A percentile compares a stretch with the other conserved stretches of the same genome.
These are phyloP conservation scores for Leptopilina syphax DNA, from an alignment of 2,888 invertebrate species.

Conservation along the genomic window DNA sequence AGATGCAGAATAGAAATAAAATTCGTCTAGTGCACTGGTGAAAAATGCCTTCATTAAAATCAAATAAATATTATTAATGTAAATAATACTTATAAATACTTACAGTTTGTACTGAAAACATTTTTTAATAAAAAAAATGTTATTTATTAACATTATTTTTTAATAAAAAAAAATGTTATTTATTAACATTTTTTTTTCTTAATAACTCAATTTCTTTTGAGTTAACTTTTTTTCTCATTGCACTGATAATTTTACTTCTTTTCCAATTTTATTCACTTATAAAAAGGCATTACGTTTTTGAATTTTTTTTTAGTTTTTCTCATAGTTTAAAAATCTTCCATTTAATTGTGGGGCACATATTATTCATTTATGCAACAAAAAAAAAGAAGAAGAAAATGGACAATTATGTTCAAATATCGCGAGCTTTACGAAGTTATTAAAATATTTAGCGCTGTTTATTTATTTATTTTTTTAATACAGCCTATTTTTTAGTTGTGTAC, in stretches of 20 bases:
- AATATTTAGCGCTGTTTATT: slow-evolving; percentile 30
- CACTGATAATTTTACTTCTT: slow-evolving; percentile 3
- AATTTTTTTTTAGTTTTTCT: not conserved
- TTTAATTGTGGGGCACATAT: not conserved
- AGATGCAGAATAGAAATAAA: not conserved
- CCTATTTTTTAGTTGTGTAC: slow-evolving; percentile 56
- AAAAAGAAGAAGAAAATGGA: not conserved
- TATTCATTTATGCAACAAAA: not conserved
- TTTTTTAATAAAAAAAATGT: too few species aligned
- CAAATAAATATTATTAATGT: too few species aligned
- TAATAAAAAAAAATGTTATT: too few species aligned
- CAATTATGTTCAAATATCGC: slow-evolving; percentile 2
- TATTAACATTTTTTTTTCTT: too few species aligned
- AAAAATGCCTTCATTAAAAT: too few species aligned
- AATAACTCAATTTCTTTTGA: too few species aligned
- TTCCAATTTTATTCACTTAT: slow-evolving; percentile 10
- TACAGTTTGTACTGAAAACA: too few species aligned
- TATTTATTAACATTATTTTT: too few species aligned
- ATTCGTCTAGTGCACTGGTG: not conserved
- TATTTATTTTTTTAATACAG: slow-evolving; percentile 38
- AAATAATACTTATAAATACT: too few species aligned
- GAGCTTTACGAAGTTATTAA: slow-evolving; percentile 3
- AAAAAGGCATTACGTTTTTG: slow-evolving; percentile 35
- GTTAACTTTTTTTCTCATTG: not conserved
- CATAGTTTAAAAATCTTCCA: slow-evolving; percentile 18